phyloP scores from a whole-genome alignment of 2,888 invertebrate genomes.

The Drosophila barbarae region DNA sequence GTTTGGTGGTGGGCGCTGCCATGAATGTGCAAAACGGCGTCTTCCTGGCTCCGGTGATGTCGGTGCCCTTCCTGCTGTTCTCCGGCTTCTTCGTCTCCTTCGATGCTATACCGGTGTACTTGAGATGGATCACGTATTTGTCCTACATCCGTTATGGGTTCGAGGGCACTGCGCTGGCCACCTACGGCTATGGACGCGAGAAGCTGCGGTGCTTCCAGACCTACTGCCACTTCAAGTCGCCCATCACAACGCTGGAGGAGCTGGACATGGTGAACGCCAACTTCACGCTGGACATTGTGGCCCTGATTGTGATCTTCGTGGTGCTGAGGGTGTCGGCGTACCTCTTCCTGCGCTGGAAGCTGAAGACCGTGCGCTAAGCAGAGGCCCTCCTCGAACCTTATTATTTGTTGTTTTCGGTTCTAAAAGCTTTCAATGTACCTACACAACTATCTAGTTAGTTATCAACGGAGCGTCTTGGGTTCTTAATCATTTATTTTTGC shows the following conservation, averaged over 20 bases:
- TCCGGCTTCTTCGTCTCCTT: slow-evolving; percentile 98
- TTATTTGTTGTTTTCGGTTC: slow-evolving; percentile 47
- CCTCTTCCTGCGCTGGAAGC: slow-evolving; percentile 92
- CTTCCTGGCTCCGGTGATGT: slow-evolving; percentile 97
- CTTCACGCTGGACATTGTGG: slow-evolving; percentile 89
- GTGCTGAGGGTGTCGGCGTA: slow-evolving; percentile 90
- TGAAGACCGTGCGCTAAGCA: slow-evolving; percentile 87
- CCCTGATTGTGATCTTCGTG: slow-evolving; percentile 88
- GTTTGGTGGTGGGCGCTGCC: slow-evolving; percentile 96
- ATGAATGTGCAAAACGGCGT: slow-evolving; percentile 98
- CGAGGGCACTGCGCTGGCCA: slow-evolving; percentile 95
- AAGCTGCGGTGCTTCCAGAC: slow-evolving; percentile 90
- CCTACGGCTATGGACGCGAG: slow-evolving; percentile 91
- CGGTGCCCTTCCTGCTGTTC: slow-evolving; percentile 96
- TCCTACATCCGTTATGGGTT: slow-evolving; percentile 97
- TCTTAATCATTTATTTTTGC: slow-evolving; percentile 32
- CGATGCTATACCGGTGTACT: slow-evolving; percentile 95
- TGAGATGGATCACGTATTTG: slow-evolving; percentile 96
- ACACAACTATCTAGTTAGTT: slow-evolving; percentile 33
- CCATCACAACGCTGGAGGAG: slow-evolving; percentile 90
- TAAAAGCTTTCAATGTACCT: slow-evolving; percentile 62
- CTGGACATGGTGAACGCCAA: slow-evolving; percentile 91
- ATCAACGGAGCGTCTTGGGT: slow-evolving; percentile 37
- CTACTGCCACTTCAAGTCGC: slow-evolving; percentile 93
- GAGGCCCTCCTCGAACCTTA: slow-evolving; percentile 20